Percentiles rank a stretch among this genome's conserved stretches.
These are phyloP conservation scores for Anabas testudineus DNA, from an alignment of 2,797 vertebrate genomes.

Conservation along the genomic window DNA sequence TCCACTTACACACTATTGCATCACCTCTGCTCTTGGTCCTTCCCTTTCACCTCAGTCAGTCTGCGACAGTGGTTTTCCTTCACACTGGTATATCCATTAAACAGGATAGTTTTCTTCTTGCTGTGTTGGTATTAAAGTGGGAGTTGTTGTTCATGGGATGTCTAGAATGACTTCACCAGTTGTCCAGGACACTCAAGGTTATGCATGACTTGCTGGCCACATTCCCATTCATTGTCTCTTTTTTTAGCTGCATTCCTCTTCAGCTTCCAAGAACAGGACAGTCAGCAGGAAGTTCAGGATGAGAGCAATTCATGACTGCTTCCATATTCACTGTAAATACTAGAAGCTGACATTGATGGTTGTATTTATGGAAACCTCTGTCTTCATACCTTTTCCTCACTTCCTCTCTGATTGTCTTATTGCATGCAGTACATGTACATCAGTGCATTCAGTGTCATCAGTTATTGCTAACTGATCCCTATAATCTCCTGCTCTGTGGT, in stretches of 20 bases:
- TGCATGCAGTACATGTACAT: not conserved
- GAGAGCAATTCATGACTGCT: conserved; percentile 24
- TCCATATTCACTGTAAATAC: conserved; percentile 36
- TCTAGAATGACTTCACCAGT: conserved; percentile 49
- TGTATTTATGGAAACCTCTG: conserved; percentile 18
- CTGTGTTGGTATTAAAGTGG: conserved; percentile 39
- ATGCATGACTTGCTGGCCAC: conserved; percentile 30
- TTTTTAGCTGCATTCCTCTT: conserved; percentile 36
- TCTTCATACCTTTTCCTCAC: not conserved
- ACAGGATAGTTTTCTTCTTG: conserved; percentile 29
- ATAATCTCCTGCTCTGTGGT: conserved; percentile 41
- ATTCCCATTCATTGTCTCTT: conserved; percentile 53
- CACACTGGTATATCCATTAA: conserved; percentile 33
- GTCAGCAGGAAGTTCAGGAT: conserved; percentile 56
- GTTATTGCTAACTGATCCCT: conserved; percentile 39
- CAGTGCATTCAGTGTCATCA: too few relatives aligned
- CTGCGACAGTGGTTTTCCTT: not conserved
- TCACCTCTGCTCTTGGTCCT: conserved; percentile 21
- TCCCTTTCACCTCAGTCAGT: not conserved
- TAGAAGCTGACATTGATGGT: conserved; percentile 1
- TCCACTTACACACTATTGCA: conserved; percentile 61
- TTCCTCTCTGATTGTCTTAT: conserved; percentile 10
- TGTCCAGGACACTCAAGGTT: conserved; percentile 53
- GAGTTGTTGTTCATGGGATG: conserved; percentile 54
- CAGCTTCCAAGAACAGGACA: conserved; percentile 45